Evolutionary conservation across 37 sponge, comb jelly and placozoan species (phyloP).

Genomic region (Aphrocallistes beatrix): DNA sequence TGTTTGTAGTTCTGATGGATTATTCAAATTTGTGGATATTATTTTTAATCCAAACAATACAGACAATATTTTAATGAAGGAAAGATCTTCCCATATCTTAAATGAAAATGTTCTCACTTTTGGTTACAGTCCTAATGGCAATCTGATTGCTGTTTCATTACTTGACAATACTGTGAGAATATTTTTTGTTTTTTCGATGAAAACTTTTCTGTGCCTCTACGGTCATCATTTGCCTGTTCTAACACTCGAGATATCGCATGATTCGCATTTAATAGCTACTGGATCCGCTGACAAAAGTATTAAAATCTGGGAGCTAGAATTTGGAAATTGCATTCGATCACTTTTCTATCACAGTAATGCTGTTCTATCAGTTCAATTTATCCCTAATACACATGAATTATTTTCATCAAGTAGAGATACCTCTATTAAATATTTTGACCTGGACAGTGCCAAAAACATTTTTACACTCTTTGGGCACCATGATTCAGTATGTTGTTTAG

Average conservation of each 20-base stretch:
- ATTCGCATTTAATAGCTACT: slow-evolving; percentile 70
- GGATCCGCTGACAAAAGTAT: slow-evolving; percentile 93
- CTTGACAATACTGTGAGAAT: slow-evolving; percentile 91
- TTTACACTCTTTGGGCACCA: slow-evolving; percentile 81
- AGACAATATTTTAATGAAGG: neutral
- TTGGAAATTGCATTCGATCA: slow-evolving; percentile 93
- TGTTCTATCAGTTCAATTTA: slow-evolving; percentile 67
- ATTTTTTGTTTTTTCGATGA: slow-evolving; percentile 49
- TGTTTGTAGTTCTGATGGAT: neutral
- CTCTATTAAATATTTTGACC: slow-evolving; percentile 90
- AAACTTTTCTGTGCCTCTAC: slow-evolving; percentile 86
- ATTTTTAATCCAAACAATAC: neutral
- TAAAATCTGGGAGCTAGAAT: slow-evolving; percentile 92
- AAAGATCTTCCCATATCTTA: neutral
- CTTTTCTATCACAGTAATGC: slow-evolving; percentile 94
- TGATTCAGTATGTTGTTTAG: slow-evolving; percentile 75
- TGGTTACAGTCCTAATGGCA: slow-evolving; percentile 46
- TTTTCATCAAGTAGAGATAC: slow-evolving; percentile 88
- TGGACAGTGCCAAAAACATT: slow-evolving; percentile 75
- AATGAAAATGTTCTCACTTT: neutral
- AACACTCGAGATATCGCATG: slow-evolving; percentile 94
- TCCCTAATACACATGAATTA: slow-evolving; percentile 73
- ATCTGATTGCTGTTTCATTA: slow-evolving; percentile 71
- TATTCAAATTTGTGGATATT: neutral
- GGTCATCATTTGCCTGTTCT: slow-evolving; percentile 95